These are phyloP conservation scores for Paedocypris sp. DNA, from an alignment of 2,113 vertebrate species.

Conservation along the genomic window DNA sequence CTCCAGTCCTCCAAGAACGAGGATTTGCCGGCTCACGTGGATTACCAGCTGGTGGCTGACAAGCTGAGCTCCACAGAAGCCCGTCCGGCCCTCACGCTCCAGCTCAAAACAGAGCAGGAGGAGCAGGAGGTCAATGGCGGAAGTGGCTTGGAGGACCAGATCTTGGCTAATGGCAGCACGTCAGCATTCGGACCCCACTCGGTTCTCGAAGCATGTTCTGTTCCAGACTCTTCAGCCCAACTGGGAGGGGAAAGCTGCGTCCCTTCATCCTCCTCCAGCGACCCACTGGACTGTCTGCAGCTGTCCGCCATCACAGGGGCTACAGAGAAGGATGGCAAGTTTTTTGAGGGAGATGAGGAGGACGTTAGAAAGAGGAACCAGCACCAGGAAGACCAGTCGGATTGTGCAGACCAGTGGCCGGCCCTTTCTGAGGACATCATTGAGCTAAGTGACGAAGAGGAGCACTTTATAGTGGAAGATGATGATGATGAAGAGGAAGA, in stretches of 20 bases:
- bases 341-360: constrained; percentile 61
- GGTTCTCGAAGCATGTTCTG: constrained; percentile 34
- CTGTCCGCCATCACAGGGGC: constrained; percentile 24
- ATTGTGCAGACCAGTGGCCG: constrained; percentile 69
- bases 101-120: constrained; percentile 50
- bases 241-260: constrained; percentile 35
- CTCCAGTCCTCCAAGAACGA: constrained; percentile 64
- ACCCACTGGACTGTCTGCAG: constrained; percentile 39
- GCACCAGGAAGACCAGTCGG: constrained; percentile 45
- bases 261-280: constrained; percentile 40
- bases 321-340: constrained; percentile 34
- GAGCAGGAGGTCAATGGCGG: constrained; percentile 30
- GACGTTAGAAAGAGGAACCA: constrained; percentile 50
- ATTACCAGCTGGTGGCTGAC: constrained; percentile 41
- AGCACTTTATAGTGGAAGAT: constrained; percentile 60
- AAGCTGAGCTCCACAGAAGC: constrained; percentile 21
- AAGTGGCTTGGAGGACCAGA: constrained; percentile 10
- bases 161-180: constrained; percentile 24
- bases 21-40: constrained; percentile 54
- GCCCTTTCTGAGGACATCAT: constrained; percentile 78
- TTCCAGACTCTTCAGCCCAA: constrained; percentile 46
- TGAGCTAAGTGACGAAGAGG: constrained; percentile 87
- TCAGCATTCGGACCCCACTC: not conserved
- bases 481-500: constrained; percentile 90
- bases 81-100: constrained; percentile 32